phyloP scores from a whole-genome alignment of 2,888 invertebrate species.

The Falcaria lacertinaria region DNA sequence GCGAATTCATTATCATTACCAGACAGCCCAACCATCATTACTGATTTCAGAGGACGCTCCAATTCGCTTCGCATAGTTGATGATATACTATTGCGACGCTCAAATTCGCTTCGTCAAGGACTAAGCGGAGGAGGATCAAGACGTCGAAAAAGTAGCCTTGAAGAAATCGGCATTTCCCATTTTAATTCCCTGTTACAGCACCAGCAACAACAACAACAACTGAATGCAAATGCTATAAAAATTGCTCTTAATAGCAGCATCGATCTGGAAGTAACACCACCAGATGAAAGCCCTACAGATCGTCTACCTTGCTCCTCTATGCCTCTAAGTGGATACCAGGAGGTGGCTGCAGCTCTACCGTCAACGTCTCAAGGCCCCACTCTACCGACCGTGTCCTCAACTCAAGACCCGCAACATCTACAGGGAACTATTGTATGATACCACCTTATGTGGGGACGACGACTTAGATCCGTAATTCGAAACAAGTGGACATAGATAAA shows the following conservation, averaged over 20 bases:
- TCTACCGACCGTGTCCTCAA: constrained; percentile 49
- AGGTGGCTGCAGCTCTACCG: constrained; percentile 65
- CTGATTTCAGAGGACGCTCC: constrained; percentile 88
- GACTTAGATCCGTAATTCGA: constrained; percentile 87
- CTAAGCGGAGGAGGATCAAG: constrained; percentile 83
- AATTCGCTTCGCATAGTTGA: constrained; percentile 93
- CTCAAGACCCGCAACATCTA: constrained; percentile 85
- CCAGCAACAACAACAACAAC: constrained; percentile 77
- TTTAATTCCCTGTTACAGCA: constrained; percentile 84
- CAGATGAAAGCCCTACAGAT: constrained; percentile 81
- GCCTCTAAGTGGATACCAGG: constrained; percentile 69
- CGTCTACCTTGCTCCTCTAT: constrained; percentile 58
- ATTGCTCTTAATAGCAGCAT: constrained; percentile 92
- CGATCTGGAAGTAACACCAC: constrained; percentile 88
- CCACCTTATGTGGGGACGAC: constrained; percentile 95
- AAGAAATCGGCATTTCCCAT: constrained; percentile 91
- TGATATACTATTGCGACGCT: constrained; percentile 89
- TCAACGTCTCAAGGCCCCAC: constrained; percentile 52
- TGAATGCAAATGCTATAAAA: constrained; percentile 88
- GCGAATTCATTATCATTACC: constrained; percentile 94
- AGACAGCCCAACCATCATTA: constrained; percentile 91
- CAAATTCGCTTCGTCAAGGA: constrained; percentile 91
- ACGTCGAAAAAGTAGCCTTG: constrained; percentile 89
- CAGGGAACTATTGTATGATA: constrained; percentile 97
- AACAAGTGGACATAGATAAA: constrained; percentile 83